Conservation (phyloP, 2,113 vertebrate genomes). For the Tenebrosternarchus preto region DNA sequence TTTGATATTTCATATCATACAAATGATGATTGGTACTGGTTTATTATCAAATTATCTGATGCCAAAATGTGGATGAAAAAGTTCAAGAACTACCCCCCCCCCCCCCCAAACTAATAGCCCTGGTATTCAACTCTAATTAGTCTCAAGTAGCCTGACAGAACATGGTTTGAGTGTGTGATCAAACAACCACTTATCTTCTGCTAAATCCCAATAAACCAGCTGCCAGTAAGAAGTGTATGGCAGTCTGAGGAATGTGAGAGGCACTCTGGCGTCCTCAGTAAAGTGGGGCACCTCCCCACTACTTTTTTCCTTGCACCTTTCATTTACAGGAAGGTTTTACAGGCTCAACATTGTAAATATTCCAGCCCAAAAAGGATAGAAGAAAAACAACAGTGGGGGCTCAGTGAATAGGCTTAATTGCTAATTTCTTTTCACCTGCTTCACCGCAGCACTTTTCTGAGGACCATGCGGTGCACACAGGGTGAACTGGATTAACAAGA, state of each 20-base stretch:
- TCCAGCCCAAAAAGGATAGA: slow-evolving; percentile 3
- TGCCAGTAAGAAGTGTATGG: slow-evolving; percentile 26
- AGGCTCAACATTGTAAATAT: slow-evolving; percentile 22
- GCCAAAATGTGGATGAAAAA: background rate
- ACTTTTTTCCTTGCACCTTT: slow-evolving; percentile 16
- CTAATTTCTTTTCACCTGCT: slow-evolving; percentile 65
- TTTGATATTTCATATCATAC: background rate
- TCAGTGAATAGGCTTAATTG: slow-evolving; percentile 45
- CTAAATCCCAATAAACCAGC: slow-evolving; percentile 40
- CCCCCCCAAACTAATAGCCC: background rate
- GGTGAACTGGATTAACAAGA: slow-evolving; percentile 54
- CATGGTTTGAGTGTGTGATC: slow-evolving; percentile 27
- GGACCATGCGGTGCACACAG: slow-evolving; percentile 38
- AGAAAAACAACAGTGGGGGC: slow-evolving; percentile 7
- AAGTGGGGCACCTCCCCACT: background rate
- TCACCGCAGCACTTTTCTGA: slow-evolving; percentile 30
- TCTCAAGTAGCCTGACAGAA: slow-evolving; percentile 20
- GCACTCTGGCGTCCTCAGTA: background rate
- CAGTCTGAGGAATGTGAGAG: slow-evolving; percentile 31
- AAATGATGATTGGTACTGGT: slow-evolving; percentile 3
- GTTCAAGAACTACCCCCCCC: background rate
- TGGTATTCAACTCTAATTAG: slow-evolving; percentile 35
- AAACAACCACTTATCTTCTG: slow-evolving; percentile 35
- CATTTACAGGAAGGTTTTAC: slow-evolving; percentile 40
- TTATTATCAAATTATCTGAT: background rate